Evolutionary conservation across 2,888 invertebrate species (phyloP).

Genomic region (Linyphia triangularis): DNA sequence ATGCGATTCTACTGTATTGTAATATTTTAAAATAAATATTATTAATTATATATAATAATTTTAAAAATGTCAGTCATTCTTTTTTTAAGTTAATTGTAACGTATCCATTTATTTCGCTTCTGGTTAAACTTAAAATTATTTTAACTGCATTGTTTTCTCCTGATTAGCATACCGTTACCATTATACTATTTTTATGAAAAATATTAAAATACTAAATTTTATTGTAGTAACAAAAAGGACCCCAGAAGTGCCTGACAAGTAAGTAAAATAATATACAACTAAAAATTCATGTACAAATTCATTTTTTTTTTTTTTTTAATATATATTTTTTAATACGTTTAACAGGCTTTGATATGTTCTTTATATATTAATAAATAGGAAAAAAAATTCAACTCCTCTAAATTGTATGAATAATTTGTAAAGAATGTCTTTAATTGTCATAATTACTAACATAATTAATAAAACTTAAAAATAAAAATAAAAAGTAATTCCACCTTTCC

Average conservation of each 20-base stretch:
- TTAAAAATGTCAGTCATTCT: too few species aligned
- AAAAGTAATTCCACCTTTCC: too few species aligned
- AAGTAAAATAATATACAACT: constrained; percentile 1
- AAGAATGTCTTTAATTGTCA: neutral
- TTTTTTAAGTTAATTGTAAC: neutral
- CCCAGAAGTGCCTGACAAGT: constrained; percentile 69
- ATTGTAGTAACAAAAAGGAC: constrained; percentile 63
- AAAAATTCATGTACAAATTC: neutral
- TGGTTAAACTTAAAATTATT: neutral
- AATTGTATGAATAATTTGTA: neutral
- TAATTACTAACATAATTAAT: too few species aligned
- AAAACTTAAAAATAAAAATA: neutral
- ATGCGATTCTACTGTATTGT: too few species aligned
- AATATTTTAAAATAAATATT: neutral
- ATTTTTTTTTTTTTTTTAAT: neutral
- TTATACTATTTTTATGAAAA: neutral
- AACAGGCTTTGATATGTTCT: too few species aligned
- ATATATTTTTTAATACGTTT: too few species aligned
- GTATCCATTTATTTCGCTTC: neutral
- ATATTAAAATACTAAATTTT: neutral
- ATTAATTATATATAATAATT: neutral
- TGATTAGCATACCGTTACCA: neutral
- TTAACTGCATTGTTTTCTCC: neutral
- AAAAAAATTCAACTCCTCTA: neutral
- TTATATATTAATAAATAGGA: too few species aligned